These are phyloP conservation scores for Uloborus diversus DNA, from an alignment of 1,140 invertebrate species.

Conservation along the genomic window DNA sequence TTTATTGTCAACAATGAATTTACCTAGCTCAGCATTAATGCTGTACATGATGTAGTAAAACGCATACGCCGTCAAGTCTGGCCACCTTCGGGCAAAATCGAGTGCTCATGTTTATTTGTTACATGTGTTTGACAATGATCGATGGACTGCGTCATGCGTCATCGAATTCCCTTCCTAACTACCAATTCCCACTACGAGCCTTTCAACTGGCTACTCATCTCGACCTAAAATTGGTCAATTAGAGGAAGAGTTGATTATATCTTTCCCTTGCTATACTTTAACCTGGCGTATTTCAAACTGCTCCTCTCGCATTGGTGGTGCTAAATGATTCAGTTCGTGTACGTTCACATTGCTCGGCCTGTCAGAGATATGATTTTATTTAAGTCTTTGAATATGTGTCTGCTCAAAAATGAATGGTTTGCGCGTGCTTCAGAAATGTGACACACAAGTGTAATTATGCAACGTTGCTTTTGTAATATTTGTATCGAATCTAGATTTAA, in stretches of 20 bases:
- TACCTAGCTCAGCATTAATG: too few species aligned
- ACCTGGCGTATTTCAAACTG: constrained; percentile 34
- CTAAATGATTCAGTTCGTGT: constrained; percentile 31
- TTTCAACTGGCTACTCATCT: constrained; percentile 30
- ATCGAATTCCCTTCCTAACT: constrained; percentile 33
- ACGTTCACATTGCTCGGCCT: too few species aligned
- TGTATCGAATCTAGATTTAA: too few species aligned
- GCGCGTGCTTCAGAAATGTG: too few species aligned
- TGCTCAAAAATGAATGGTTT: too few species aligned
- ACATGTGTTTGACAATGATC: constrained; percentile 28
- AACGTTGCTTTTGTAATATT: too few species aligned
- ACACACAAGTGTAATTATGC: too few species aligned
- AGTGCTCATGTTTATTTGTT: neutral
- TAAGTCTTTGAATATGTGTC: too few species aligned
- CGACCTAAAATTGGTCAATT: constrained; percentile 39
- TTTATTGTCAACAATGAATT: too few species aligned
- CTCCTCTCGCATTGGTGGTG: neutral
- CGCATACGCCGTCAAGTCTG: too few species aligned
- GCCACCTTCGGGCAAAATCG: neutral
- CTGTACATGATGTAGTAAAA: too few species aligned
- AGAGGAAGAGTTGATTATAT: constrained; percentile 45
- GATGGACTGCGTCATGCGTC: constrained; percentile 37
- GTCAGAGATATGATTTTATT: too few species aligned
- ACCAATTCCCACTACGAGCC: constrained; percentile 23
- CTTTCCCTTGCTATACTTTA: constrained; percentile 38